Evolutionary conservation across 2,797 vertebrate species (phyloP).

Genomic region (Carapus acus): DNA sequence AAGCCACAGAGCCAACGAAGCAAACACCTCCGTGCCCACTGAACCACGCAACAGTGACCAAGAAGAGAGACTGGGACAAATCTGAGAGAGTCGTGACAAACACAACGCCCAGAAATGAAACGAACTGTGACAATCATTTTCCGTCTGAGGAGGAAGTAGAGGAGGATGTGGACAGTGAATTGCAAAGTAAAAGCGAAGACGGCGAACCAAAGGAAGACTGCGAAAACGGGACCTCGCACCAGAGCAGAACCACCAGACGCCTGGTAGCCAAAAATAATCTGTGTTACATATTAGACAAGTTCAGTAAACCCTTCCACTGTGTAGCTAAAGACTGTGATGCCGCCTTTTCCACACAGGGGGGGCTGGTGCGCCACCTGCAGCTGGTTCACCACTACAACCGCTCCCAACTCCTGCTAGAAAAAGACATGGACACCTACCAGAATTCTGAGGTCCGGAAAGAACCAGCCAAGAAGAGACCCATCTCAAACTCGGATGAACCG

Average conservation of each 20-base stretch:
- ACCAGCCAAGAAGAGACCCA: constrained; percentile 58
- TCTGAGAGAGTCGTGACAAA: constrained; percentile 37
- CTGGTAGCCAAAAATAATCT: constrained; percentile 86
- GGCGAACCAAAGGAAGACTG: constrained; percentile 66
- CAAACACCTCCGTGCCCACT: constrained; percentile 23
- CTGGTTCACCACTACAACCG: constrained; percentile 89
- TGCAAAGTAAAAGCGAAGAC: constrained; percentile 58
- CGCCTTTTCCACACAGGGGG: constrained; percentile 87
- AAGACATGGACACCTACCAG: constrained; percentile 70
- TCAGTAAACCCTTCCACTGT: constrained; percentile 94
- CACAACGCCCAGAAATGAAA: constrained; percentile 47
- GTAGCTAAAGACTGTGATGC: constrained; percentile 90
- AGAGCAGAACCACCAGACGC: constrained; percentile 84
- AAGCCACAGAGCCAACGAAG: constrained; percentile 42
- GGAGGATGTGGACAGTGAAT: too few relatives aligned
- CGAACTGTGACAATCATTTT: constrained; percentile 59
- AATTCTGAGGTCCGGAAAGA: constrained; percentile 76
- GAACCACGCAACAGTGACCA: constrained; percentile 18
- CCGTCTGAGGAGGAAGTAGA: constrained; percentile 55
- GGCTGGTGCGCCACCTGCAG: constrained; percentile 89
- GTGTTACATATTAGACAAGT: constrained; percentile 89
- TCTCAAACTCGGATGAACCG: constrained; percentile 65
- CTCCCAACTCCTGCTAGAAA: constrained; percentile 88
- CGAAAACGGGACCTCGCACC: constrained; percentile 56
- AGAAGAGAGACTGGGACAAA: constrained; percentile 48